These are phyloP conservation scores for Chelidonichthys spinosus DNA, from an alignment of 2,797 vertebrate species.

Conservation along the genomic window DNA sequence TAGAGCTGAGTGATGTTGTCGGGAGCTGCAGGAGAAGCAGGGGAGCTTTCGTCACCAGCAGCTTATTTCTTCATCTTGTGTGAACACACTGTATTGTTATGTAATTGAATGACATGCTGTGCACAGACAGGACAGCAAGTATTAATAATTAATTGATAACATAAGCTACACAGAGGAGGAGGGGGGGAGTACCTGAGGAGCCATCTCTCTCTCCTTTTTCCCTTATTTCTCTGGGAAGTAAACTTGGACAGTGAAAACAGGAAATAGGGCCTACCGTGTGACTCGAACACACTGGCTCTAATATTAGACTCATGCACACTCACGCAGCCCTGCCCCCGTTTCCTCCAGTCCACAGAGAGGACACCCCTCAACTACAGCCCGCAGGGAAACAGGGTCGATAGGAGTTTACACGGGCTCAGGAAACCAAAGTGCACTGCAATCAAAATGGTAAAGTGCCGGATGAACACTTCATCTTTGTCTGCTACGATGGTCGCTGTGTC, in stretches of 20 bases:
- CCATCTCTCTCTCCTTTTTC: conserved; percentile 44
- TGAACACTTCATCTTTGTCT: not conserved
- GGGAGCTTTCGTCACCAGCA: no score
- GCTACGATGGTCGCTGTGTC: not conserved
- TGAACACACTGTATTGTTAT: not conserved
- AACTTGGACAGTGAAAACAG: conserved; percentile 86
- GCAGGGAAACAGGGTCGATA: conserved; percentile 62
- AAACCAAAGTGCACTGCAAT: not conserved
- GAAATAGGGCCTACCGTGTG: conserved; percentile 83
- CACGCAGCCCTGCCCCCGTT: conserved; percentile 61
- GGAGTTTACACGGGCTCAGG: conserved; percentile 10
- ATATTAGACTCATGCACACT: conserved; percentile 72
- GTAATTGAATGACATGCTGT: not conserved
- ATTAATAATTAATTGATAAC: conserved; percentile 7
- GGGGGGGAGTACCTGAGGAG: conserved; percentile 37
- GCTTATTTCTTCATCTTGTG: conserved; percentile 5
- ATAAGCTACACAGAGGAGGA: not conserved
- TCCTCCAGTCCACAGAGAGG: conserved; percentile 75
- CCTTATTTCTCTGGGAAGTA: conserved; percentile 77
- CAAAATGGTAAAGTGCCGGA: not conserved
- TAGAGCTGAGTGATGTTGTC: not conserved
- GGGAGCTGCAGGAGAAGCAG: not conserved
- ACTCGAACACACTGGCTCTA: conserved; percentile 81
- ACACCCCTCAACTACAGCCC: conserved; percentile 67
- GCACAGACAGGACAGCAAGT: not conserved